Conservation (phyloP, 2,797 vertebrate species). For the Oreochromis mossambicus region DNA sequence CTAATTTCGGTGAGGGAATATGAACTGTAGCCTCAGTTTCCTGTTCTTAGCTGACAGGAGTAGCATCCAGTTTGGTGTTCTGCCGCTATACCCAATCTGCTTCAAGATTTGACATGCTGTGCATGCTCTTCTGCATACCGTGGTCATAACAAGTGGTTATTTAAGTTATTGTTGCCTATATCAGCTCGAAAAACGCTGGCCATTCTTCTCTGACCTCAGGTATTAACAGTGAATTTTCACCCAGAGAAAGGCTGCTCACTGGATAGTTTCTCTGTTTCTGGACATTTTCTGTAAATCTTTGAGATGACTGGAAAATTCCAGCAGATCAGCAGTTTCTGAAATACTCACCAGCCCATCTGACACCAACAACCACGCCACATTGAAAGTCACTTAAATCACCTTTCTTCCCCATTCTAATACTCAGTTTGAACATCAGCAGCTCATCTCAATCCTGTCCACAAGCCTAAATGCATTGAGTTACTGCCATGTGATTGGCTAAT, state of each 20-base stretch:
- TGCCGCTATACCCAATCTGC: background rate
- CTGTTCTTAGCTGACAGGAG: background rate
- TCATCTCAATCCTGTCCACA: background rate
- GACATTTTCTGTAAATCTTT: background rate
- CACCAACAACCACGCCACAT: background rate
- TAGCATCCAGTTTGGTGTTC: background rate
- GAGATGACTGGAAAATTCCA: background rate
- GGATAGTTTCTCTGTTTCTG: background rate
- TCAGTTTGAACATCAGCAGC: background rate
- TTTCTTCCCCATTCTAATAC: background rate
- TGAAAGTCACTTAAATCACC: background rate
- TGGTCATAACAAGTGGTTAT: background rate
- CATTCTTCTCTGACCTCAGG: background rate
- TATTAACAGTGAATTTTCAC: background rate
- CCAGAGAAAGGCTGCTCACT: background rate
- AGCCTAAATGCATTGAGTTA: background rate
- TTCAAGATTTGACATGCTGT: background rate
- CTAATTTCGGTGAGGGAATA: background rate
- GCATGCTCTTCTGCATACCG: background rate
- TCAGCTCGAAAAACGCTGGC: background rate
- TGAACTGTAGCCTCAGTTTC: background rate
- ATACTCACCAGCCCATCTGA: background rate
- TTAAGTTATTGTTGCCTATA: background rate
- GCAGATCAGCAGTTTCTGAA: background rate
- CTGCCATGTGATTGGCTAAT: background rate